Conservation (phyloP, 2,888 invertebrate species). For the Odontomyia ornata region DNA sequence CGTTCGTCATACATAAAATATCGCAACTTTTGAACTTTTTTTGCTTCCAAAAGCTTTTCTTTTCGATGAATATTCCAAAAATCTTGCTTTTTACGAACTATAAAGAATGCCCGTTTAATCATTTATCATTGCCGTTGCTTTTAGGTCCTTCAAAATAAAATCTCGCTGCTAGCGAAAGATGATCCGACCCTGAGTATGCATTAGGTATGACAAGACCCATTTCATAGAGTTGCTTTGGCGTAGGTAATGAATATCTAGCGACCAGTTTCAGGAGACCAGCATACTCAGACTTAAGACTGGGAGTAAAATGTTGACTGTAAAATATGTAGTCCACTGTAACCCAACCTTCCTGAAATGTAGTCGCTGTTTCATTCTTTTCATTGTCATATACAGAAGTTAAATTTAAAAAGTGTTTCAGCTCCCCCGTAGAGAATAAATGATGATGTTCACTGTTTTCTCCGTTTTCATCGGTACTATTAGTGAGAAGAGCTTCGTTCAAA, state of each 20-base stretch:
- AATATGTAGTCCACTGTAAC: conserved; percentile 92
- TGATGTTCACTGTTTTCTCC: conserved; percentile 32
- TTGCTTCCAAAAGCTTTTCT: no score
- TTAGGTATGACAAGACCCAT: conserved; percentile 76
- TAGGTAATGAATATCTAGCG: conserved; percentile 74
- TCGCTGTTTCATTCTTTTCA: conserved; percentile 68
- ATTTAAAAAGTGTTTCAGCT: conserved; percentile 72
- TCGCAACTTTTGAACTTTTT: no score
- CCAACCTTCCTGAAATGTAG: conserved; percentile 81
- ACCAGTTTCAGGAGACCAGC: conserved; percentile 66
- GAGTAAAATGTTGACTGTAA: conserved; percentile 67
- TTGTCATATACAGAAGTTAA: conserved; percentile 76
- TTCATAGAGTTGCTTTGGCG: conserved; percentile 67
- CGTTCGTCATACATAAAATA: no score
- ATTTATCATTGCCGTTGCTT: not conserved
- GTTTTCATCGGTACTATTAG: not conserved
- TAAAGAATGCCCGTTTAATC: no score
- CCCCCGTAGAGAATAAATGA: conserved; percentile 64
- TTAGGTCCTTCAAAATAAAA: conserved; percentile 62
- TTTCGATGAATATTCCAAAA: no score
- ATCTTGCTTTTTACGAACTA: no score
- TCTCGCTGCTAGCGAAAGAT: conserved; percentile 79
- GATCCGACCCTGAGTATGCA: conserved; percentile 79
- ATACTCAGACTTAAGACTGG: conserved; percentile 14
- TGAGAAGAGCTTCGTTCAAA: not conserved